Evolutionary conservation across 2,888 invertebrate genomes (phyloP).

Genomic region (Temnothorax ravouxi): DNA sequence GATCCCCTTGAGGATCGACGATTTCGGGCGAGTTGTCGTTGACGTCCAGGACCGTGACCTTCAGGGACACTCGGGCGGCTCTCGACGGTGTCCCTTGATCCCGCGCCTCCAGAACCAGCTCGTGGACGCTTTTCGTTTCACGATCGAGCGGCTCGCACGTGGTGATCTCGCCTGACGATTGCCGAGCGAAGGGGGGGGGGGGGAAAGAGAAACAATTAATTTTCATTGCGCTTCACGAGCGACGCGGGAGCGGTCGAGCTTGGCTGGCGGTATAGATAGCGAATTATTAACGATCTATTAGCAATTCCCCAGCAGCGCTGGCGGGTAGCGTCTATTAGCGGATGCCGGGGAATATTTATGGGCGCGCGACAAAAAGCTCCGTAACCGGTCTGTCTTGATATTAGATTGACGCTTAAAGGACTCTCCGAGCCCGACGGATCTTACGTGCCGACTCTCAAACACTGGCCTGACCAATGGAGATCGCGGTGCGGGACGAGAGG

Average conservation of each 20-base stretch:
- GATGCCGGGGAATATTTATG: slow-evolving; percentile 48
- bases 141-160: slow-evolving; percentile 95
- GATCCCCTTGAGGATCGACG: slow-evolving; percentile 95
- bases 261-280: not conserved
- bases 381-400: slow-evolving; percentile 37
- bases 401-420: slow-evolving; percentile 34
- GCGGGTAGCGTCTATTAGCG: slow-evolving; percentile 30
- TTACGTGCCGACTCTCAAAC: not conserved
- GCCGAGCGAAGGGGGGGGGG: slow-evolving; percentile 14
- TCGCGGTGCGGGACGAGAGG: not conserved
- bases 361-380: slow-evolving; percentile 49
- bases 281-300: slow-evolving; percentile 63
- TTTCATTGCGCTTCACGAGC: slow-evolving; percentile 38
- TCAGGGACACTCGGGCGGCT: slow-evolving; percentile 92
- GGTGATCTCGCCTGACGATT: slow-evolving; percentile 91
- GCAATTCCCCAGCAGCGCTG: slow-evolving; percentile 38
- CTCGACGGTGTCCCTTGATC: slow-evolving; percentile 94
- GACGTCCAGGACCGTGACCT: slow-evolving; percentile 94
- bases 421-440: not conserved
- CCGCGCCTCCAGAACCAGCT: slow-evolving; percentile 94
- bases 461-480: not conserved
- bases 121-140: slow-evolving; percentile 93
- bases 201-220: slow-evolving; percentile 48
- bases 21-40: slow-evolving; percentile 98
- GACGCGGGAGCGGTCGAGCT: slow-evolving; percentile 2